These are phyloP conservation scores for Morbakka virulenta DNA, from an alignment of 30 jellyfish, hydroid and myxozoan genomes.

Conservation along the genomic window DNA sequence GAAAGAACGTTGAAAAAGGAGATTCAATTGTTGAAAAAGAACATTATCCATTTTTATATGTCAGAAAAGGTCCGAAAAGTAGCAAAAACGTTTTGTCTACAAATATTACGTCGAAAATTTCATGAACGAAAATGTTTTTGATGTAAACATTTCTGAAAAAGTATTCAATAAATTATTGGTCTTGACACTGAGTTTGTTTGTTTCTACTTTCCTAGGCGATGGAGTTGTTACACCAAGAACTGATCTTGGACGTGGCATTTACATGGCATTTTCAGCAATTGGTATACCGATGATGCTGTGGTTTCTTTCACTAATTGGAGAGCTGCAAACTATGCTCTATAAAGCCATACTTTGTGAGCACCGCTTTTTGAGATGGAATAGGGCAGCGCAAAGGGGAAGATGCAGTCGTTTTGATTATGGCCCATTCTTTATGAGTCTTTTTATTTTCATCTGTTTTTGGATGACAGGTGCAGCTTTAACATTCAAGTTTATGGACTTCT, in stretches of 20 bases:
- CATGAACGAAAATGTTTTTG: too few relatives aligned
- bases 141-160: too few relatives aligned
- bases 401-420: constrained; percentile 28
- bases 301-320: constrained; percentile 62
- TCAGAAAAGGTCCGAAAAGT: too few relatives aligned
- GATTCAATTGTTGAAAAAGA: too few relatives aligned
- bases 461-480: constrained; percentile 26
- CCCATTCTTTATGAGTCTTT: constrained; percentile 36
- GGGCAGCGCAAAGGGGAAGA: constrained; percentile 32
- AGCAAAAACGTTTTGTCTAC: too few relatives aligned
- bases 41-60: too few relatives aligned
- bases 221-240: constrained; percentile 51
- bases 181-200: background rate
- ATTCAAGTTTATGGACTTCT: constrained; percentile 23
- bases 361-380: constrained; percentile 40
- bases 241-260: constrained; percentile 21
- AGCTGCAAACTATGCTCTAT: constrained; percentile 38
- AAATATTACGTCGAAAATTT: too few relatives aligned
- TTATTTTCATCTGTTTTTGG: constrained; percentile 42
- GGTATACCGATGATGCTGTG: constrained; percentile 66
- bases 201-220: constrained; percentile 26
- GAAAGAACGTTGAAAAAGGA: too few relatives aligned
- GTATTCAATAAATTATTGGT: too few relatives aligned
- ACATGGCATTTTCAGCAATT: constrained; percentile 41
- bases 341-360: background rate